Conservation (phyloP, 2,113 vertebrate species). For the Rhinopithecus roxellana region DNA sequence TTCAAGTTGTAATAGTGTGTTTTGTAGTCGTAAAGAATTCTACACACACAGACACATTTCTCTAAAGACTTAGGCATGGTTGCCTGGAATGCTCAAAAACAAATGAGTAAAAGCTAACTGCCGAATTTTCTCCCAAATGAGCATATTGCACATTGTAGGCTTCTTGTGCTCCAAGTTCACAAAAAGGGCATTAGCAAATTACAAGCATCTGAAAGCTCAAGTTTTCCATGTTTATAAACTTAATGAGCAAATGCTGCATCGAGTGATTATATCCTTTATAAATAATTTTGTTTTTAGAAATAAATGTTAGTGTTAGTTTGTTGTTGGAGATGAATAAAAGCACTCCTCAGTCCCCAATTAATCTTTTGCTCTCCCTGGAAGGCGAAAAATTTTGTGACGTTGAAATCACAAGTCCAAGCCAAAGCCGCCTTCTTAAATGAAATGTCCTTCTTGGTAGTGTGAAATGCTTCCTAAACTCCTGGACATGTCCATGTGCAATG, state of each 20-base stretch:
- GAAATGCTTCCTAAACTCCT: not conserved
- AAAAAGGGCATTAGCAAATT: conserved; percentile 39
- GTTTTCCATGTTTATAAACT: conserved; percentile 65
- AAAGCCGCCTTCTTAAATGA: not conserved
- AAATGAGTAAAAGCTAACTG: not conserved
- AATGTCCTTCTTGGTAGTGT: not conserved
- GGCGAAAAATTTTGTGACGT: not conserved
- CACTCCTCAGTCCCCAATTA: not conserved
- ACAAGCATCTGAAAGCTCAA: conserved; percentile 27
- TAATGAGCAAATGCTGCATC: not conserved
- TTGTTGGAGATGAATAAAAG: conserved; percentile 49
- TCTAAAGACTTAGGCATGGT: not conserved
- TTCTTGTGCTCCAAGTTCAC: conserved; percentile 44
- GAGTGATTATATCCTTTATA: conserved; percentile 61
- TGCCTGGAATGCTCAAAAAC: not conserved
- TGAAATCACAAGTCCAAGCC: conserved; percentile 20
- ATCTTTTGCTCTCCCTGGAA: conserved; percentile 28
- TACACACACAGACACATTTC: not conserved
- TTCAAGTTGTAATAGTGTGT: not conserved
- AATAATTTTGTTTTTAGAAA: conserved; percentile 67
- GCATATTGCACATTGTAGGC: not conserved
- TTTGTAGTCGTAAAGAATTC: not conserved
- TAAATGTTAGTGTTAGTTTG: conserved; percentile 56
- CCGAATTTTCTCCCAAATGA: not conserved
- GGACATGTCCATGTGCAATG: not conserved